A percentile compares a stretch with the other conserved stretches of the same genome.
Conservation (phyloP, 2,797 vertebrate genomes). For the Eremophila alpestris region DNA sequence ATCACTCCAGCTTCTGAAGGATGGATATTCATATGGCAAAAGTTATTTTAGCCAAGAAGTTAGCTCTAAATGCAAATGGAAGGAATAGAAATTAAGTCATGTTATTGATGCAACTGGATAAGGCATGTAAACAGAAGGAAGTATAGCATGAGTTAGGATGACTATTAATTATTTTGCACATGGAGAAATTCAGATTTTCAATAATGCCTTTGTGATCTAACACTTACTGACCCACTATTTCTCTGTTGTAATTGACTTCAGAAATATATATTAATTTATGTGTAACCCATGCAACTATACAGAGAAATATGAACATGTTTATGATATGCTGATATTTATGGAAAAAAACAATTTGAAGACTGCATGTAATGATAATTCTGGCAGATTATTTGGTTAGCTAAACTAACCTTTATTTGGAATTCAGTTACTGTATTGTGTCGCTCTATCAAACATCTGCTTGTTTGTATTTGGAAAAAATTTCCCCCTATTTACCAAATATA, state of each 20-base stretch:
- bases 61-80: background rate
- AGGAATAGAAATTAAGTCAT: background rate
- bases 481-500: background rate
- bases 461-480: background rate
- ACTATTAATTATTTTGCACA: background rate
- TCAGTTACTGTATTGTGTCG: background rate
- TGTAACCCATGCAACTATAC: background rate
- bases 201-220: background rate
- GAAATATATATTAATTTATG: background rate
- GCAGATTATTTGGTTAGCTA: background rate
- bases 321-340: background rate
- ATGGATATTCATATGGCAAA: background rate
- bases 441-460: background rate
- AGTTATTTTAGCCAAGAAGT: background rate
- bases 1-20: background rate
- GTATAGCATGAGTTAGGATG: background rate
- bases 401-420: background rate
- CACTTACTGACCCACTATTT: background rate
- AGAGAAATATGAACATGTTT: background rate
- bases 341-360: background rate
- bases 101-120: background rate
- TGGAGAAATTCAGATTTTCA: background rate
- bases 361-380: background rate
- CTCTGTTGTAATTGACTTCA: background rate
- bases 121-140: background rate